Evolutionary conservation across 2,888 invertebrate species (phyloP), one percentile per base, ranked within the genome.

Genomic region (Scaptomyza parva): DNA sequence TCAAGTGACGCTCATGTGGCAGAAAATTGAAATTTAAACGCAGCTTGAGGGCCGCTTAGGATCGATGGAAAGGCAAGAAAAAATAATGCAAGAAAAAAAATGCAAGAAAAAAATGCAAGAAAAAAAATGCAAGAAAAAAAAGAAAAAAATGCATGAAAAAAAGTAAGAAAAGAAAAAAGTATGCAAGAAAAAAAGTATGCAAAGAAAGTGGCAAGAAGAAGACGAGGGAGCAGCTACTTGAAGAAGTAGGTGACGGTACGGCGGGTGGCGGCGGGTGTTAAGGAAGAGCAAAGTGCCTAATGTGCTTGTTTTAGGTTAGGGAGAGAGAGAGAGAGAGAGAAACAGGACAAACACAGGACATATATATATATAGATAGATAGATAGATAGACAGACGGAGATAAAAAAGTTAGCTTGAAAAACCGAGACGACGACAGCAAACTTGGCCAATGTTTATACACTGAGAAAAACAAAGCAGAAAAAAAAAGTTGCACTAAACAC

Each of bases 21-120:
- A 83, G 70, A 82, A 83, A 87, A 83, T 83, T 83, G 88, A 87
- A 83, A 87, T 85, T 83, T 87, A 83, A 83, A 87, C 83, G 88
- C 79, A 70, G 61, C 88, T 85, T 52, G 63, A 83, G 82, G 66
- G 82, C 69, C 65, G 82, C 85, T 71, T 69, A 78, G 65, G 59
- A 81, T 86, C 87, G 87, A 81, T 81, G 72, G 53, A 50, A 62
- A 47, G 12, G 33, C 53, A 45, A 50, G 6, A 6, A 8, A 43
- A 28, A 18, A 3, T 3, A 12, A 12, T 22, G 20, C 30, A 33
- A 11, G 24, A 12, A 20, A 11, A 5, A n/a, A n/a, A n/a, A n/a
- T n/a, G n/a, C n/a, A n/a, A n/a, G n/a, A n/a, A n/a, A n/a, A n/a
- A n/a, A n/a, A n/a, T n/a, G n/a, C n/a, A n/a, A n/a, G n/a, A n/a